A percentile compares a stretch with the other conserved stretches of the same genome.
These are phyloP conservation scores for Neoarius graeffei DNA, from an alignment of 2,113 vertebrate species.

Conservation along the genomic window DNA sequence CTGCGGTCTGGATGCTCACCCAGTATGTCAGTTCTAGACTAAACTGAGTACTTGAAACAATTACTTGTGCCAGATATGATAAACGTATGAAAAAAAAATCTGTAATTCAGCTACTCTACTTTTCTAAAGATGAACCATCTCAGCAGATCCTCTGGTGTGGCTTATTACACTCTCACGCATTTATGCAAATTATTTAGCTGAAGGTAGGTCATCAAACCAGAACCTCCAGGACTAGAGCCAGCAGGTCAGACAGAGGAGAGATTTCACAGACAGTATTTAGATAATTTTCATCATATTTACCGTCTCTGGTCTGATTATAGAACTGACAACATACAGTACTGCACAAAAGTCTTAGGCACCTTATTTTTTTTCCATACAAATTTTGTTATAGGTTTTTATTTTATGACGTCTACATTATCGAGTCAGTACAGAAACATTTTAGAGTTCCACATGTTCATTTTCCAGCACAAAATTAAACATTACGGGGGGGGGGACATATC, in stretches of 20 bases:
- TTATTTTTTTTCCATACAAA: too few relatives aligned
- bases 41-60: too few relatives aligned
- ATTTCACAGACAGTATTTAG: neutral
- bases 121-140: neutral
- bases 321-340: too few relatives aligned
- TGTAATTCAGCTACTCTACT: neutral
- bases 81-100: neutral
- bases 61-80: neutral
- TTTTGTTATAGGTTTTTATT: too few relatives aligned
- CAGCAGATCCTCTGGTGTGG: neutral
- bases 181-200: neutral
- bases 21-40: too few relatives aligned
- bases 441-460: too few relatives aligned
- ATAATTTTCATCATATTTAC: neutral
- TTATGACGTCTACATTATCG: too few relatives aligned
- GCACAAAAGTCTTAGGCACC: too few relatives aligned
- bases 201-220: neutral
- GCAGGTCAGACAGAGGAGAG: neutral
- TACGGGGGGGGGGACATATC: too few relatives aligned
- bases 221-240: neutral
- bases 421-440: too few relatives aligned
- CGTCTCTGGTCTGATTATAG: neutral
- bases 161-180: neutral
- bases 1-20: neutral
- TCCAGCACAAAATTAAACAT: too few relatives aligned